phyloP scores from a whole-genome alignment of 2,113 vertebrate species.

The Neolamprologus ventralis region DNA sequence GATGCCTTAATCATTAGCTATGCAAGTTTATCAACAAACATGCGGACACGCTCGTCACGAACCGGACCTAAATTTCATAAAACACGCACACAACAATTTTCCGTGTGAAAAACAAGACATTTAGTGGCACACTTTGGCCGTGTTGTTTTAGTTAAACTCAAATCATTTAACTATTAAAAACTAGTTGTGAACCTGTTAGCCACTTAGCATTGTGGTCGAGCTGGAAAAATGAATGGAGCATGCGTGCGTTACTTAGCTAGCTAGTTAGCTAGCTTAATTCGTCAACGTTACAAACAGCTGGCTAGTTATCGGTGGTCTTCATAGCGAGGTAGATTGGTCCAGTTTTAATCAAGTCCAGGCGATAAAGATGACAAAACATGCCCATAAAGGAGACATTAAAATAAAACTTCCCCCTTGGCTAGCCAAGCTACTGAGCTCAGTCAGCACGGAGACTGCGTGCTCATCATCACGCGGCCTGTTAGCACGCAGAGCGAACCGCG shows the following conservation, averaged over 20 bases:
- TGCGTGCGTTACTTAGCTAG: conserved; percentile 49
- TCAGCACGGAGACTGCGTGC: conserved; percentile 34
- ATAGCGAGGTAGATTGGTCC: accelerated
- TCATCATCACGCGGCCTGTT: conserved; percentile 58
- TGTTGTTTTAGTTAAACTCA: neutral
- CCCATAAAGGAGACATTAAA: neutral
- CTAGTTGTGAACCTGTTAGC: conserved; percentile 3
- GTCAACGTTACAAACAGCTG: neutral
- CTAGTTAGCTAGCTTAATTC: neutral
- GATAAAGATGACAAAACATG: accelerated
- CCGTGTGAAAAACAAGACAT: accelerated
- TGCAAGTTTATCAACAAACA: conserved; percentile 37
- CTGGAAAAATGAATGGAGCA: conserved; percentile 59
- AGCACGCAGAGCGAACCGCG: conserved; percentile 14
- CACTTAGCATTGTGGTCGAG: conserved; percentile 1
- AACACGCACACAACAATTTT: neutral
- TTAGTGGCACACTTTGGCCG: accelerated
- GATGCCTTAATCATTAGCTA: neutral
- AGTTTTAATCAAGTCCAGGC: accelerated
- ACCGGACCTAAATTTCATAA: accelerated
- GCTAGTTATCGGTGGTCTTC: accelerated
- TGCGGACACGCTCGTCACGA: neutral
- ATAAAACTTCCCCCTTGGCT: neutral
- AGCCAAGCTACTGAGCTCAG: neutral
- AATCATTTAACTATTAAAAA: neutral